Conservation (phyloP, 2,888 invertebrate species). For the Gerris lacustris region DNA sequence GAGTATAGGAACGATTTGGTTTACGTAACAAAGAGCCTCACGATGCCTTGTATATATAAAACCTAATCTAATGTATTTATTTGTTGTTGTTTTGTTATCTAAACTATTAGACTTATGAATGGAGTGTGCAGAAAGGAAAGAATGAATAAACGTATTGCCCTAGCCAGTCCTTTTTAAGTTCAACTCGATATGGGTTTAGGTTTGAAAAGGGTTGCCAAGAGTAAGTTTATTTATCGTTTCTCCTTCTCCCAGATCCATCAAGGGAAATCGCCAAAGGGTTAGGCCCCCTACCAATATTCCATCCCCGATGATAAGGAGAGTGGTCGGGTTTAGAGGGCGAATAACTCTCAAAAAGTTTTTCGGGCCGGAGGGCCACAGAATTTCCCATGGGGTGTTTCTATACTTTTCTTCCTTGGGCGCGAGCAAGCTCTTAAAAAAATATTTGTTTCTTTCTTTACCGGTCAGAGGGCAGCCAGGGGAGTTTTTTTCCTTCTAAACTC, state of each 20-base stretch:
- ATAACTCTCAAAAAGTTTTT: not conserved
- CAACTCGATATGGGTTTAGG: too few species aligned
- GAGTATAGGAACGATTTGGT: too few species aligned
- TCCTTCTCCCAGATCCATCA: not conserved
- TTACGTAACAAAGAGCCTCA: too few species aligned
- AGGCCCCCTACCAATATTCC: not conserved
- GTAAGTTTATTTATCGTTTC: too few species aligned
- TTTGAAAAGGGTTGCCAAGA: too few species aligned
- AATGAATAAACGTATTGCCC: too few species aligned
- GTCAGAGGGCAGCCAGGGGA: not conserved
- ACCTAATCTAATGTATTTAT: too few species aligned
- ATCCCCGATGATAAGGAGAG: not conserved
- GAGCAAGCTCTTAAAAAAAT: not conserved
- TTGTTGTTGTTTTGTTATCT: too few species aligned
- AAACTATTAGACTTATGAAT: too few species aligned
- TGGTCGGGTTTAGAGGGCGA: not conserved
- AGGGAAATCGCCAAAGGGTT: conserved; percentile 1
- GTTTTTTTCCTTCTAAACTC: not conserved
- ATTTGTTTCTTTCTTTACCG: not conserved
- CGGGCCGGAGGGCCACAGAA: not conserved
- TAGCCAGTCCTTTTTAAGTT: too few species aligned
- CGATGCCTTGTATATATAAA: too few species aligned
- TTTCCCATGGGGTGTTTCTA: not conserved
- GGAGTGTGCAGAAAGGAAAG: too few species aligned
- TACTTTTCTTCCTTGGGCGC: not conserved